Base-by-base conservation (phyloP, 2,888 invertebrate genomes). In the Conistra vaccinii region DNA sequence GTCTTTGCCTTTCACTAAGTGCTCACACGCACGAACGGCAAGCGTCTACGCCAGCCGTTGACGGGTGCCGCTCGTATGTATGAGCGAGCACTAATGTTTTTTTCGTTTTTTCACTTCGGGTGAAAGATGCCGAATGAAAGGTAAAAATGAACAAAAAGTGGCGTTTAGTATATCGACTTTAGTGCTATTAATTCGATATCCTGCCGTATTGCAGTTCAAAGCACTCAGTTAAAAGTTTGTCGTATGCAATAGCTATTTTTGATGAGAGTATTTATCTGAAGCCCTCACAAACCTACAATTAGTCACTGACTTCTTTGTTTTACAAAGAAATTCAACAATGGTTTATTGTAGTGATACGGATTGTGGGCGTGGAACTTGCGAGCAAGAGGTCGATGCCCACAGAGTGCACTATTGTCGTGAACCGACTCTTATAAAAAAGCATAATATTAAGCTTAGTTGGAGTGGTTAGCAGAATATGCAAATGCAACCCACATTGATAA, bases 351-450 rank as follows among this genome's bases (percentile, higher is more conserved):
- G 29, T 48, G 55, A 67, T 23, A 67, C 3, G 7, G 12, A 4
- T 32, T 20, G 57, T 78, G 69, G 69, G 78, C n/a, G 75, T 23
- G 12, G 23, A 58, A 58, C 39, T 69, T 17, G 20, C 39, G 10
- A 48, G 17, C n/a, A 10, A 10, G 17, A 78, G 48, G 20, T 68
- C 39, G 48, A 58, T 78, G 39, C 32, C 78, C 69, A 68, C 48
- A 57, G 29, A 14, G 9, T 77, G 57, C 57, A 67, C 39, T 68
- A 32, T 51, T 67, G 29, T 26, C 48, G 39, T 58, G 29, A 78
- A 39, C 69, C 57, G 57, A 75, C 74, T 68, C 5, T 4, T 68
- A 68, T 51, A 39, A 75, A 57, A 57, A 67, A 57, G 26, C 35
- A 7, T 72, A 39, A 7, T 72, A 39, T 51, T 42, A n/a, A 55